Conservation (phyloP, 2,797 vertebrate species). For the Adelosebastes latens region DNA sequence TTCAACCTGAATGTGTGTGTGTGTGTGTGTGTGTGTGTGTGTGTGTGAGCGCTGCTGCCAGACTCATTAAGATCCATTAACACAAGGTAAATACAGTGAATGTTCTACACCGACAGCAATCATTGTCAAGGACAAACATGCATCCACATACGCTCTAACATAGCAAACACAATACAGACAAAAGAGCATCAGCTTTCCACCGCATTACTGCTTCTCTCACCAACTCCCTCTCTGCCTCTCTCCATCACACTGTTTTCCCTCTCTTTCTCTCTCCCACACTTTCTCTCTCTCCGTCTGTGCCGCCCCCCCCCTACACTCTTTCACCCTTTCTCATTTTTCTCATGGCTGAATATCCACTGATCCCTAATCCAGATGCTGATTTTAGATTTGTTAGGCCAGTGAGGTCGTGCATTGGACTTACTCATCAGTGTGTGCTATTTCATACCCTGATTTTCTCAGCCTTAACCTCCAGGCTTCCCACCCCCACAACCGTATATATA, state of each 20-base stretch:
- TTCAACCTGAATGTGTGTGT: not conserved
- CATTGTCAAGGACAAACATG: slow-evolving; percentile 33
- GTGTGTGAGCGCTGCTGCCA: slow-evolving; percentile 5
- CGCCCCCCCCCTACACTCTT: not conserved
- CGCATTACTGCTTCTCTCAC: slow-evolving; percentile 8
- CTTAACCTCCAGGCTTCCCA: slow-evolving; percentile 17
- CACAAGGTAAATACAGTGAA: slow-evolving; percentile 44
- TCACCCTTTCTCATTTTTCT: slow-evolving; percentile 32
- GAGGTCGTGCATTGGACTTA: slow-evolving; percentile 50
- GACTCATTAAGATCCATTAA: slow-evolving; percentile 51
- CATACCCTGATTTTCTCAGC: slow-evolving; percentile 32
- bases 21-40: not conserved
- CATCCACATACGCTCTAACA: not conserved
- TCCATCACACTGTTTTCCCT: not conserved
- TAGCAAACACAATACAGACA: slow-evolving; percentile 18
- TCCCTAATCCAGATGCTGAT: slow-evolving; percentile 59
- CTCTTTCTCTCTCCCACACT: not conserved
- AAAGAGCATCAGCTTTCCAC: slow-evolving; percentile 12
- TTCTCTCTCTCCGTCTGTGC: not conserved
- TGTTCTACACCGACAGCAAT: slow-evolving; percentile 30
- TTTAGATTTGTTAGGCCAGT: slow-evolving; percentile 48
- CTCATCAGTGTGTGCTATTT: slow-evolving; percentile 39
- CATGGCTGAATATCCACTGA: slow-evolving; percentile 61
- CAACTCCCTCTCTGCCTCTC: not conserved
- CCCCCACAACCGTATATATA: slow-evolving; percentile 2